A percentile compares a stretch with the other conserved stretches of the same genome.
Evolutionary conservation across 2,888 invertebrate genomes (phyloP).

Genomic region (Morpho deidamia): DNA sequence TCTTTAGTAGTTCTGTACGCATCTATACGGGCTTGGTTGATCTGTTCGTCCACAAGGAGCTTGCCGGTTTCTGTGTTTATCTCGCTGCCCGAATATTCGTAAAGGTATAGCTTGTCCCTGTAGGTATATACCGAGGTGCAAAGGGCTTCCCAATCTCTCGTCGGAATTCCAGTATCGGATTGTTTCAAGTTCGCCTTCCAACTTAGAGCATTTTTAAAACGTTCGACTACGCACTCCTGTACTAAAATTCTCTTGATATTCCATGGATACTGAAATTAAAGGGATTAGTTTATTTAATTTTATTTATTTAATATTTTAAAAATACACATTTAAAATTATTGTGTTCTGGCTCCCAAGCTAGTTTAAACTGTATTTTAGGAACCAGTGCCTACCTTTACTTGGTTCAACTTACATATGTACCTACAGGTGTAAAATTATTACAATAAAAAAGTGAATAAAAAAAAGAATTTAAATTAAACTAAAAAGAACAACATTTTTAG

Average conservation of each 20-base stretch:
- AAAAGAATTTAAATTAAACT: no score
- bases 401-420: no score
- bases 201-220: conserved; percentile 32
- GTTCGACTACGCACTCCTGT: conserved; percentile 39
- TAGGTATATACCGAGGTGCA: conserved; percentile 19
- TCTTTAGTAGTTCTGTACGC: conserved; percentile 46
- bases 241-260: conserved; percentile 34
- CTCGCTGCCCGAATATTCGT: neutral
- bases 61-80: neutral
- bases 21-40: conserved; percentile 25
- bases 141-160: neutral
- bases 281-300: no score
- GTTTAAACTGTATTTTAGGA: no score
- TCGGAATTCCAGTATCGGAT: neutral
- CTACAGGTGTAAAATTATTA: no score
- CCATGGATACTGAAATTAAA: conserved; percentile 34
- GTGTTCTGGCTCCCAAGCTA: no score
- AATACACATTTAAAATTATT: no score
- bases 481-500: no score
- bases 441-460: no score
- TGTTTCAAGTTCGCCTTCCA: conserved; percentile 28
- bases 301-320: no score
- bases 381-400: no score
- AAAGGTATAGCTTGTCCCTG: conserved; percentile 4
- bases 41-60: neutral